Conservation (phyloP, 2,797 vertebrate species). For the Poeciliopsis presidionis region DNA sequence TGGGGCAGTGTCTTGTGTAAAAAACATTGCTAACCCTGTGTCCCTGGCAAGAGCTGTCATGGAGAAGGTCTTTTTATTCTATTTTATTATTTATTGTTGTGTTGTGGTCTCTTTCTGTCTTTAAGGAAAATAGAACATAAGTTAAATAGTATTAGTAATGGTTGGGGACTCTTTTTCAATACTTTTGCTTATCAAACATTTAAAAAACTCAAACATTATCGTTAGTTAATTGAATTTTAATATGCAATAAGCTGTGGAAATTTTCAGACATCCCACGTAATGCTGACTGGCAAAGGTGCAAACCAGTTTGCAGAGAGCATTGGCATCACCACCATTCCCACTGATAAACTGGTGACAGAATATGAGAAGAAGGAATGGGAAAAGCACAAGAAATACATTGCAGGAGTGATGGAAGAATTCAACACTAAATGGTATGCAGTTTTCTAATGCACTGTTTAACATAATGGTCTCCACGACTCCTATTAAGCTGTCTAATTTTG, state of each 20-base stretch:
- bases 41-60: slow-evolving; percentile 78
- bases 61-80: slow-evolving; percentile 70
- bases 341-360: slow-evolving; percentile 74
- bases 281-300: slow-evolving; percentile 79
- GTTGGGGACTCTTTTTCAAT: neutral
- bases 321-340: slow-evolving; percentile 64
- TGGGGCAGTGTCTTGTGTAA: slow-evolving; percentile 76
- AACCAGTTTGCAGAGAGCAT: slow-evolving; percentile 81
- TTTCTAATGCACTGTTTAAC: neutral
- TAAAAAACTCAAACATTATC: neutral
- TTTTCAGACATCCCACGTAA: slow-evolving; percentile 75
- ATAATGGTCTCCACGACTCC: neutral
- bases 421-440: slow-evolving; percentile 69
- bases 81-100: neutral
- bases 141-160: neutral
- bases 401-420: slow-evolving; percentile 75
- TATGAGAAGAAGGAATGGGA: slow-evolving; percentile 77
- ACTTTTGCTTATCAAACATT: neutral
- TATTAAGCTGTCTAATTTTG: neutral
- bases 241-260: slow-evolving; percentile 8
- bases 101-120: neutral
- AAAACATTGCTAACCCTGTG: slow-evolving; percentile 81
- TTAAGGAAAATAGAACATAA: neutral
- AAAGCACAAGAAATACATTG: slow-evolving; percentile 68
- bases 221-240: neutral